Evolutionary conservation across 2,797 vertebrate genomes (phyloP).

Genomic region (Sphenodon punctatus): DNA sequence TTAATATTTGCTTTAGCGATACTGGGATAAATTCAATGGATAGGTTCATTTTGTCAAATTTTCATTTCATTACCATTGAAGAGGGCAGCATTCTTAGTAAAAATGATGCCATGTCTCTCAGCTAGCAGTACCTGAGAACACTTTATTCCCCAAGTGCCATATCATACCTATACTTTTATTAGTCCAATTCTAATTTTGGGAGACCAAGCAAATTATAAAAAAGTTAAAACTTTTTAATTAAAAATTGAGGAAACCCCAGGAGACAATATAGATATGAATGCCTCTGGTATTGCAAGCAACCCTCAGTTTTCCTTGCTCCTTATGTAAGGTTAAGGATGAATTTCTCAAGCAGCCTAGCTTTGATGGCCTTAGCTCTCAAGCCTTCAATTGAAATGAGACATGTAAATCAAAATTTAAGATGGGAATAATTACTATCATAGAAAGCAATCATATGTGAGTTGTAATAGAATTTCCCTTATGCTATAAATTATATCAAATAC

Average conservation of each 20-base stretch:
- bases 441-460: conserved; percentile 43
- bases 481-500: conserved; percentile 61
- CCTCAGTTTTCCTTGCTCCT: neutral
- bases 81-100: too few species aligned
- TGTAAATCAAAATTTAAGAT: conserved; percentile 50
- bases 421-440: conserved; percentile 50
- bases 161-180: too few species aligned
- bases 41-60: too few species aligned
- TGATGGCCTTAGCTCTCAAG: conserved; percentile 10
- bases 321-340: neutral
- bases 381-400: conserved; percentile 38
- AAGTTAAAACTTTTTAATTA: neutral
- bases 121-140: too few species aligned
- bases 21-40: too few species aligned
- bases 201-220: neutral
- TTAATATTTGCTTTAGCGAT: too few species aligned
- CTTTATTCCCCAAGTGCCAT: too few species aligned
- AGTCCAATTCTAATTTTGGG: neutral
- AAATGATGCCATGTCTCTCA: too few species aligned
- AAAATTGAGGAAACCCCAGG: neutral
- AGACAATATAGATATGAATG: neutral
- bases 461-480: conserved; percentile 36
- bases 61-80: too few species aligned
- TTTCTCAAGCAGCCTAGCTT: neutral
- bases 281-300: neutral